Evolutionary conservation across 2,113 vertebrate species (phyloP), one percentile per base, ranked within the genome.

Genomic region (Sander lucioperca): DNA sequence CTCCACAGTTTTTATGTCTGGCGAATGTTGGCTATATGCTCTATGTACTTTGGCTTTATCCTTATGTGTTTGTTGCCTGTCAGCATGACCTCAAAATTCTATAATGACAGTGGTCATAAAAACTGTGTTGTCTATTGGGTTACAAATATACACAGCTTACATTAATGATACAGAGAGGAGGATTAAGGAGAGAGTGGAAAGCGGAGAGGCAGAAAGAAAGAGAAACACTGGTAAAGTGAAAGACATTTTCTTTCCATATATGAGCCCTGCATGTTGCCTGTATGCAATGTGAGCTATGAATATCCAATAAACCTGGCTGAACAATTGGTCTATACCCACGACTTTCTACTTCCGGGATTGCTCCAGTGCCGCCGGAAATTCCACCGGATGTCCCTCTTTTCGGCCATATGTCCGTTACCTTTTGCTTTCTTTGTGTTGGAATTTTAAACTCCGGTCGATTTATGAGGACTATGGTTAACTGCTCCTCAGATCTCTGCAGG

Each of bases 111-210:
- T 8, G 58, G 21, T 57, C 62, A 76, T 91, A 86, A 93, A 89
- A 73, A 6, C 14, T 81, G n/a, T n/a, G n/a, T n/a, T n/a, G n/a
- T n/a, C 85, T 90, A 91, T 83, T 73, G 80, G 66, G 59, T 77
- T 81, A 79, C 88, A 90, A 91, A 92, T 89, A 79, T 75, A 88
- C 69, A 84, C 51, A 36, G 66, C 63, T 66, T 61, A 81, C 66
- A 69, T 80, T 79, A 83, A 80, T 82, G 79, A 82, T 43, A 77
- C 27, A 61, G 33, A 63, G n/a, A 14, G 21, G 36, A 14, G 21
- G 45, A 56, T 48, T 39, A 69, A 59, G 47, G 53, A 65, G 61
- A 64, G 64, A 65, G 36, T 18, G 15, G 36, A 54, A 27, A 56
- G 33, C 45, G 11, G 2, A 48, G 11, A 56, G 25, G 12, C 1